Base-by-base conservation (phyloP, 2,797 vertebrate genomes). In the Siniperca scherzeri region DNA sequence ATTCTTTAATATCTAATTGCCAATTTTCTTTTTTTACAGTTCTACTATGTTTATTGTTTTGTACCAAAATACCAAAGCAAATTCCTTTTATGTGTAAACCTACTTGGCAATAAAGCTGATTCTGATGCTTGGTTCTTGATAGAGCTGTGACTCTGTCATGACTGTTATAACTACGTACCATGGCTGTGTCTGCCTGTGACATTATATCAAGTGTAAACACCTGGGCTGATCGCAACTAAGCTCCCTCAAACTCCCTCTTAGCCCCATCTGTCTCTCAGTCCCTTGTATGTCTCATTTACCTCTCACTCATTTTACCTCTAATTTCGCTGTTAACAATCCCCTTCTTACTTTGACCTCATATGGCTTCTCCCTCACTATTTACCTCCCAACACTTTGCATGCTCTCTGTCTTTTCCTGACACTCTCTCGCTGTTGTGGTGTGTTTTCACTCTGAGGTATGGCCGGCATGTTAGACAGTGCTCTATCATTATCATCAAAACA, bases 161-260 rank as follows among this genome's bases (percentile, higher is more conserved):
- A 57, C 59, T 36, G 52, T 67, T 73, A 66, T 59, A 77, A 85
- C 86, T 74, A 69, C 69, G 68, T 48, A 62, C 22, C 25, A 1
- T 48, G 46, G 42, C 66, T 40, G 67, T 48, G 30, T 59, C 74
- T 27, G 53, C 52, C 27, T 27, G 30, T 80, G 69, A 69, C 61
- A 76, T 77, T 64, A 73, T 40, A 84, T 17, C 1, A 40, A 70
- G 67, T 48, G 59, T 83, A 73, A 88, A 84, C 78, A 86, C 70
- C 73, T 68, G 70, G 36, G n/a, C 67, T 48, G 65, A 65, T 68
- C 64, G 68, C 7, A 72, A 70, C 75, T 83, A 17, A 46, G 53
- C 38, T 62, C 44, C 22, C 62, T 48, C 68, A 48, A 52, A 42
- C 25, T 61, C 52, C 27, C 64, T 60, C 74, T 59, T 46, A 44